Base-by-base conservation (phyloP, 2,888 invertebrate species). In the Drosophila tripunctata region DNA sequence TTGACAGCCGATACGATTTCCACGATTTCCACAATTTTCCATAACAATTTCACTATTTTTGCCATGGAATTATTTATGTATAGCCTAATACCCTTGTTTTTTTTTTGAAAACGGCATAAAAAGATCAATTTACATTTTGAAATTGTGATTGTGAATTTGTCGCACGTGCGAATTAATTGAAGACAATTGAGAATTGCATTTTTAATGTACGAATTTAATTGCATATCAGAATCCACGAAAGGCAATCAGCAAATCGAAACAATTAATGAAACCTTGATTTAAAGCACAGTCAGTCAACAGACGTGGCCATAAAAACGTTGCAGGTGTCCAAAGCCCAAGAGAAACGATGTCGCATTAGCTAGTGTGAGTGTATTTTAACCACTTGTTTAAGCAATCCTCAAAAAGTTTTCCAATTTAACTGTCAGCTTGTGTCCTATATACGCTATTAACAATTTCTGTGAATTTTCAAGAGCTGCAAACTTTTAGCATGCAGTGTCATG, bases 121-220 rank as follows among this genome's bases (percentile, higher is more conserved):
- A 60, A 14, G 14, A 21, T 40, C 8, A 51, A 40, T 51, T 38
- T 30, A 21, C 10, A 40, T 21, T 30, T 38, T 50, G 36, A 12
- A 35, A 50, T 61, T 55, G 40, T 38, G 58, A 50, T 61, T 55
- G 40, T 38, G 58, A 72, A 72, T 70, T 73, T 76, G 66, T 74
- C 68, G 45, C 81, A 70, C 70, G 63, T 66, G 83, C 51, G 63
- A 67, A 62, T 54, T 51, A 19, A 45, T 45, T 19, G 33, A 43
- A 55, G 44, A 43, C 63, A 73, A 62, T 67, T 50, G 52, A 62
- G 66, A 73, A 70, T 63, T 54, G 74, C 54, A 70, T 73, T 67
- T 68, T 67, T 36, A 58, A 35, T 52, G 41, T 12, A 69, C 61
- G 47, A 57, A 14, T 38, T 40, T 24, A 21, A 40, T 12, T 17